Conservation (phyloP, 2,888 invertebrate genomes). For the Scaptodrosophila latifasciaeformis region DNA sequence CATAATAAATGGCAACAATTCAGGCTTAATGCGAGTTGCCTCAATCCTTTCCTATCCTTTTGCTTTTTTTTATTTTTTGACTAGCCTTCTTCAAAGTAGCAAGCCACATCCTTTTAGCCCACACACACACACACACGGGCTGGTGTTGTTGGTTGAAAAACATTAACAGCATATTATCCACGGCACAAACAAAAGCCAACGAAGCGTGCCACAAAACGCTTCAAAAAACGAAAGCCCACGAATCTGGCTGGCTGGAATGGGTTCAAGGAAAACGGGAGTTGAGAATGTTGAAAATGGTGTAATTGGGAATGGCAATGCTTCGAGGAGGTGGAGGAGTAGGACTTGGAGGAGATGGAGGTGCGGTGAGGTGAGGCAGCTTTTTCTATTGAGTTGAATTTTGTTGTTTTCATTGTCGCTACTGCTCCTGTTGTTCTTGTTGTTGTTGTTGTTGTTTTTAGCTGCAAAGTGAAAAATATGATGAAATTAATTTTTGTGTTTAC, state of each 20-base stretch:
- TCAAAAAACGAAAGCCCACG: constrained; percentile 8
- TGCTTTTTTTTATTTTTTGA: constrained; percentile 6
- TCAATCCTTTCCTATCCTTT: constrained; percentile 60
- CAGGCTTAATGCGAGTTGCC: constrained; percentile 61
- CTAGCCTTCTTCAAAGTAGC: neutral
- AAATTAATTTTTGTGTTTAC: constrained; percentile 65
- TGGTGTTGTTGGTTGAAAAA: constrained; percentile 17
- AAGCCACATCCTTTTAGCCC: constrained; percentile 26
- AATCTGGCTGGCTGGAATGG: too few species aligned
- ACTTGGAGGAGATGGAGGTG: neutral
- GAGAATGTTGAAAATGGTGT: neutral
- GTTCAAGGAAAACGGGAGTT: too few species aligned
- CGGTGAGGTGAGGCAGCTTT: neutral
- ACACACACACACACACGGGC: constrained; percentile 5
- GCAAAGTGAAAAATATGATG: constrained; percentile 63
- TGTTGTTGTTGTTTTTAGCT: constrained; percentile 19
- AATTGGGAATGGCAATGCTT: neutral
- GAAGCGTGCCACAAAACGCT: constrained; percentile 45
- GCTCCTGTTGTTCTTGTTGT: neutral
- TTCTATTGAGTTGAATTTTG: neutral
- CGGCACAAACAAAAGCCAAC: constrained; percentile 60
- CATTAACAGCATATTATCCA: constrained; percentile 68
- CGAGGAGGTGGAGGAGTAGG: constrained; percentile 6
- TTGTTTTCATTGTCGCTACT: constrained; percentile 12
- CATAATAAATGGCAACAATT: constrained; percentile 65